Evolutionary conservation across 2,113 vertebrate species (phyloP).

Genomic region (Perognathus longimembris): DNA sequence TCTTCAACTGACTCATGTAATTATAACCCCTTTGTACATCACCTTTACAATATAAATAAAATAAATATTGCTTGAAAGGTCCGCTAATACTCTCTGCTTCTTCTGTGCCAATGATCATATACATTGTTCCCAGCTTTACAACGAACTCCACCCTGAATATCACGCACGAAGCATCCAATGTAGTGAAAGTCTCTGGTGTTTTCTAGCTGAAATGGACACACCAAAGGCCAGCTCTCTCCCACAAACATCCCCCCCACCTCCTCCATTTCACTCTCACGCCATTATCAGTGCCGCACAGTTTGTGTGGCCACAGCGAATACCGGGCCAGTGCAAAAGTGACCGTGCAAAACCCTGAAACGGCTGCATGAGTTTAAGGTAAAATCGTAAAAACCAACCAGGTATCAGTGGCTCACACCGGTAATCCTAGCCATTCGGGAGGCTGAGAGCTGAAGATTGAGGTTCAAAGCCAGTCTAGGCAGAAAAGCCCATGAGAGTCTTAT

Average conservation of each 20-base stretch:
- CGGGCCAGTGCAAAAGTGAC: neutral
- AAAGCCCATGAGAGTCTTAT: no score
- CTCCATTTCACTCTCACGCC: neutral
- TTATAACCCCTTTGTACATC: no score
- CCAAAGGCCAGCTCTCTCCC: neutral
- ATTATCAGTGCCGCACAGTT: neutral
- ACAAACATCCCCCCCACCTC: neutral
- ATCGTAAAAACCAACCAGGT: slow-evolving; percentile 36
- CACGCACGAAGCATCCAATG: neutral
- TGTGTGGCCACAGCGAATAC: neutral
- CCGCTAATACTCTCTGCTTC: neutral
- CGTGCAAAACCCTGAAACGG: slow-evolving; percentile 11
- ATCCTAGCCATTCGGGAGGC: no score
- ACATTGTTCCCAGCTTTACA: neutral
- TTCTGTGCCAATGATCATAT: neutral
- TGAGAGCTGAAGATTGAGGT: no score
- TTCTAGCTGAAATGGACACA: neutral
- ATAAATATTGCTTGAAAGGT: slow-evolving; percentile 3
- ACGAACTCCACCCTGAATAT: neutral
- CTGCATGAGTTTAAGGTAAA: slow-evolving; percentile 8
- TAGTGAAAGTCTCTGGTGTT: neutral
- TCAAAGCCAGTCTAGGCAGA: no score
- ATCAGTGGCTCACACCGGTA: no score
- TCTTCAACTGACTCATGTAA: no score
- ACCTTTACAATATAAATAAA: no score